Conservation (phyloP, 2,113 vertebrate species). For the Burhinus oedicnemus region DNA sequence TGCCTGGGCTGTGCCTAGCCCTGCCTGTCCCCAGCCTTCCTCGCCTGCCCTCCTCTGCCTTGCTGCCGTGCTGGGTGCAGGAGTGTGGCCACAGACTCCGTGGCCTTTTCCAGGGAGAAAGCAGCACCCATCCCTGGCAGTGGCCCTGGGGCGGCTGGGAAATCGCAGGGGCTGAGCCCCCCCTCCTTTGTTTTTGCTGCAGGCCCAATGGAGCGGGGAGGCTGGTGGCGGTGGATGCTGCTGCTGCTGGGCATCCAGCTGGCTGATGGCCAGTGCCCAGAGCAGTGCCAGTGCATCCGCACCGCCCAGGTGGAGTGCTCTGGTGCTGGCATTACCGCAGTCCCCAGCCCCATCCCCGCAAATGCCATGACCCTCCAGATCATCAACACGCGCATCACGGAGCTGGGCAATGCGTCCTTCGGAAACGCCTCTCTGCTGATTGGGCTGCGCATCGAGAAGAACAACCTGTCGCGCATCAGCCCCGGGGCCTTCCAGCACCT, state of each 20-base stretch:
- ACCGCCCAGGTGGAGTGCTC: constrained; percentile 77
- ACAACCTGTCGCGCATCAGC: constrained; percentile 66
- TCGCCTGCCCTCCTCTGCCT: not conserved
- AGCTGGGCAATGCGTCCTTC: constrained; percentile 59
- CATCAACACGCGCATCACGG: constrained; percentile 68
- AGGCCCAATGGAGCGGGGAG: constrained; percentile 69
- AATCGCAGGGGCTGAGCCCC: not conserved
- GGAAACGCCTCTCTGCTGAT: constrained; percentile 77
- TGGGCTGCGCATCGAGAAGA: constrained; percentile 80
- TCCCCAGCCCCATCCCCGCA: constrained; percentile 75
- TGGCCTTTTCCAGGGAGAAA: not conserved
- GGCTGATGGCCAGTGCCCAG: constrained; percentile 69
- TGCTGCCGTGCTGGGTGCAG: not conserved
- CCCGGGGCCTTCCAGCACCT: constrained; percentile 72
- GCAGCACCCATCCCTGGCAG: not conserved
- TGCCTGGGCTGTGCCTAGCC: not conserved
- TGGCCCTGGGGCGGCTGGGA: not conserved
- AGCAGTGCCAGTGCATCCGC: constrained; percentile 70
- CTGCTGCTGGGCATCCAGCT: constrained; percentile 61
- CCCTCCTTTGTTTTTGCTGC: not conserved
- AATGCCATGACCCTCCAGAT: constrained; percentile 80
- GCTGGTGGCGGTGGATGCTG: not conserved
- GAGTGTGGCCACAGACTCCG: accelerated
- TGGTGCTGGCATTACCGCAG: not conserved
- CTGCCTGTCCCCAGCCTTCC: not conserved